Base-by-base conservation (phyloP, 2,113 vertebrate genomes). In the Datnioides undecimradiatus region DNA sequence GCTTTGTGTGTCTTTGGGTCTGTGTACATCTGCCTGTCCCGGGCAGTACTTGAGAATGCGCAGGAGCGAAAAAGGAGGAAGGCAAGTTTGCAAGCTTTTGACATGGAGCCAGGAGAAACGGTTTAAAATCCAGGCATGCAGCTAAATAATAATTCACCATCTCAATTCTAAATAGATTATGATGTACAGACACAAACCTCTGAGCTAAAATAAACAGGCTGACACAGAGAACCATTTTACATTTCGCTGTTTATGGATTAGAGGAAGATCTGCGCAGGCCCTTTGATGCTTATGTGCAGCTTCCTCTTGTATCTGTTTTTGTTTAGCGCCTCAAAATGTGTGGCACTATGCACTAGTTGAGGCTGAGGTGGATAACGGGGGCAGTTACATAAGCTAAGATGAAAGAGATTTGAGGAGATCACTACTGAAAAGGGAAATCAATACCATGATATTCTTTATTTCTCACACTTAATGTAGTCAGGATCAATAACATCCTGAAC, bases 331-430 rank as follows among this genome's bases (percentile, higher is more conserved):
- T 84, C 59, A 45, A 36, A 85, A 82, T 82, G 76, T 87, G 83
- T 60, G 63, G 62, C 19, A 69, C 71, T 48, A 49, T 63, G 43
- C 73, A 60, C 69, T 59, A 74, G 79, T 84, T 77, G 77, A 79
- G 66, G 85, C 69, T 57, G 73, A 89, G 87, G 82, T 86, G 73
- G 78, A 88, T 82, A 92, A 92, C 21, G 75, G 78, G 88, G 75
- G 25, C 80, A 69, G 86, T 95, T 94, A 92, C 82, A 86, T 93
- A 93, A 95, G 79, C 74, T 14, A 7, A 33, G 68, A 90, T 91
- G 66, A 87, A 87, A 85, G 59, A 67, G 67, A 63, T 88, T 82
- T 69, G 77, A 86, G 49, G 69, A 83, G 79, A 87, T 80, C 66
- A 76, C 52, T 68, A 80, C 51, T 82, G 62, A 80, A 84, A 77